Percentiles rank a stretch among this genome's conserved stretches.
These are phyloP conservation scores for Eulemur mongoz DNA, from an alignment of 2,797 vertebrate species.

Conservation along the genomic window DNA sequence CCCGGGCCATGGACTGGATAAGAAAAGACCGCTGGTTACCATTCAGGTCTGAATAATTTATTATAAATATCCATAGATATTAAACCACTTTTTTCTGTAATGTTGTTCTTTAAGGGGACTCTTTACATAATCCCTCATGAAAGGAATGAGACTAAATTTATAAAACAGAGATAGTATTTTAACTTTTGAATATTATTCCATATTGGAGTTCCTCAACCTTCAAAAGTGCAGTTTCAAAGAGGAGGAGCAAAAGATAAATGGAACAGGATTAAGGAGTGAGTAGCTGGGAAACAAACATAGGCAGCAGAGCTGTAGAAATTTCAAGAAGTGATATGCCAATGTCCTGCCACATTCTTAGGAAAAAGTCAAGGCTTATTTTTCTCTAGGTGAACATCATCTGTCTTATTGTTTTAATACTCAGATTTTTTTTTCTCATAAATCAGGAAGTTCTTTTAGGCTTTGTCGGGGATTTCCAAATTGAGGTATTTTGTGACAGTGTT, in stretches of 20 bases:
- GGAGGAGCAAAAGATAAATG: not conserved
- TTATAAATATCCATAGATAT: not conserved
- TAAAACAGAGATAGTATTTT: not conserved
- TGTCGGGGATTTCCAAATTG: not conserved
- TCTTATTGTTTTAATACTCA: not conserved
- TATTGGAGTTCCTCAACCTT: not conserved
- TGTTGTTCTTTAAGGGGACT: not conserved
- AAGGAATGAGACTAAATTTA: not conserved
- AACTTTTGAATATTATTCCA: not conserved
- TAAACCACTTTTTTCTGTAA: not conserved
- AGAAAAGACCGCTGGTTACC: conserved; percentile 7
- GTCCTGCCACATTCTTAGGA: not conserved
- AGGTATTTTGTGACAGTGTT: not conserved
- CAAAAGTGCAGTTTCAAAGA: not conserved
- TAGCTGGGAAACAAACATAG: not conserved
- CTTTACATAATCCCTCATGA: not conserved
- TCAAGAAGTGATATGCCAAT: not conserved
- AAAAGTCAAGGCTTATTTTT: not conserved
- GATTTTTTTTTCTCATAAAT: not conserved
- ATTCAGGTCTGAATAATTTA: conserved; percentile 43
- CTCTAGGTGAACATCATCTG: not conserved
- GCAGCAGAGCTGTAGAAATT: not conserved
- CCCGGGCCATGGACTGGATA: not conserved
- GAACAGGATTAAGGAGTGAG: not conserved
- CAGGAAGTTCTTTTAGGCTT: not conserved